Evolutionary conservation across 2,797 vertebrate genomes (phyloP).

Genomic region (Streptopelia turtur): DNA sequence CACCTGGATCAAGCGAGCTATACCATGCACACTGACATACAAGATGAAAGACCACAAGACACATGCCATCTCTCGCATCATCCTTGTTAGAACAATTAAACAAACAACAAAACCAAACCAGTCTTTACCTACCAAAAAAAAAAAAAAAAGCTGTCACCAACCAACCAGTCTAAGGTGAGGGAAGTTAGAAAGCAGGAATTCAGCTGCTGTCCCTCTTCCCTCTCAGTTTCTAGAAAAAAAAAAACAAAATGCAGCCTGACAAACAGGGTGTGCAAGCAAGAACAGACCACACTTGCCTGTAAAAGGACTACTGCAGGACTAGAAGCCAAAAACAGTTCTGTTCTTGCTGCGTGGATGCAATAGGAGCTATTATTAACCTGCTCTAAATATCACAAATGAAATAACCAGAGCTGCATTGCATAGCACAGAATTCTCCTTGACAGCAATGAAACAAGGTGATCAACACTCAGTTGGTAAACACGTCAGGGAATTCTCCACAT

Average conservation of each 20-base stretch:
- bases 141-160: neutral
- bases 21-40: neutral
- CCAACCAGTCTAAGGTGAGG: neutral
- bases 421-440: neutral
- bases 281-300: constrained; percentile 9
- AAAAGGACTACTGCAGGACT: neutral
- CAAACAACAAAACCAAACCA: neutral
- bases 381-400: constrained; percentile 32
- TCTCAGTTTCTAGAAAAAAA: neutral
- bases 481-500: neutral
- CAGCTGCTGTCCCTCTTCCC: neutral
- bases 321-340: neutral
- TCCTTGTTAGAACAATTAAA: neutral
- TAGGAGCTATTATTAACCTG: constrained; percentile 43
- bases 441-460: neutral
- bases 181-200: neutral
- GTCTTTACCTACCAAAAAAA: neutral
- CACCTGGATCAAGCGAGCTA: neutral
- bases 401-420: neutral
- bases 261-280: neutral
- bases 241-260: neutral
- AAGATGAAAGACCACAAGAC: neutral
- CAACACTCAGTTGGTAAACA: neutral
- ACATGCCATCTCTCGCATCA: fast-evolving
- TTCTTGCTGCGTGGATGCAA: neutral